These are phyloP conservation scores for Himalopsyche japonica DNA, from an alignment of 2,888 invertebrate genomes.

Conservation along the genomic window DNA sequence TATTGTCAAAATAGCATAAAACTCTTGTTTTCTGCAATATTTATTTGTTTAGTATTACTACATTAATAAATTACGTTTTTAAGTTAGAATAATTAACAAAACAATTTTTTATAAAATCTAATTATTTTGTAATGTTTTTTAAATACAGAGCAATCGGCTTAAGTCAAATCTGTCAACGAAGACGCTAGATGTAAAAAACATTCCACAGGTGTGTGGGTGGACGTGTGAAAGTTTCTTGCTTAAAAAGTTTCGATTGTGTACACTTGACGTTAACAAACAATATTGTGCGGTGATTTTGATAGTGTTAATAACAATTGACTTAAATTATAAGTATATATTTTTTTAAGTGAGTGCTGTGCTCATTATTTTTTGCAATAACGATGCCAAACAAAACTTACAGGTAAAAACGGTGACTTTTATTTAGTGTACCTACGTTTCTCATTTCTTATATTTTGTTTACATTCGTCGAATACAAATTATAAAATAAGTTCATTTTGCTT, in stretches of 20 bases:
- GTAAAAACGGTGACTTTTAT: neutral
- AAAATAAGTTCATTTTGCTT: too few relatives aligned
- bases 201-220: slow-evolving; percentile 34
- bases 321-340: neutral
- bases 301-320: neutral
- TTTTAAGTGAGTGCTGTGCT: neutral
- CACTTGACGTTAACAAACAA: neutral
- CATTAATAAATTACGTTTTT: neutral
- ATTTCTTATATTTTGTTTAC: slow-evolving; percentile 2
- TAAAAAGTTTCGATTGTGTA: slow-evolving; percentile 13
- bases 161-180: slow-evolving; percentile 27
- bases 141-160: neutral
- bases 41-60: neutral
- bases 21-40: slow-evolving; percentile 18
- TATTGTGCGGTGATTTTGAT: neutral
- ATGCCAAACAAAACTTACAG: slow-evolving; percentile 6
- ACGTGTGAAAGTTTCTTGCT: slow-evolving; percentile 23
- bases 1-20: slow-evolving; percentile 29
- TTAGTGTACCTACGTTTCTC: neutral
- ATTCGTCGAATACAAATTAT: neutral
- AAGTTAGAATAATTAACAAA: too few relatives aligned
- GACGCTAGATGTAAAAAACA: slow-evolving; percentile 16
- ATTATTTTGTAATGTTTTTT: neutral
- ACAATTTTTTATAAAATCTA: too few relatives aligned
- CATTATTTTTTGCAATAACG: neutral